Base-by-base conservation (phyloP, 2,797 vertebrate genomes). In the Helostoma temminkii region DNA sequence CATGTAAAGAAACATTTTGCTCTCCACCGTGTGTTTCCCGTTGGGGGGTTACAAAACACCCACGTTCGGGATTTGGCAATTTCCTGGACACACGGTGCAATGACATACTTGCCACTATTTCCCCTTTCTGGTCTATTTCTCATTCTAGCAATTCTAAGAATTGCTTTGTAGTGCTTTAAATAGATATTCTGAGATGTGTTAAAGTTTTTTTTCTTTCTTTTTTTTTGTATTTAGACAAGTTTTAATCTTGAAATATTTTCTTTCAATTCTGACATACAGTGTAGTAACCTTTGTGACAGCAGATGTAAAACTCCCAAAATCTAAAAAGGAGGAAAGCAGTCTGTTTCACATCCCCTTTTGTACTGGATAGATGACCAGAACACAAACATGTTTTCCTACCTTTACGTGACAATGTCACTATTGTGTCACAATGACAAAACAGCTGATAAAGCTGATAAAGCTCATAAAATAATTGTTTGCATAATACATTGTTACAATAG, bases 11-110 rank as follows among this genome's bases (percentile, higher is more conserved):
- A 54, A 53, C 22, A 34, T 63, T 80, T 75, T 59, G 58, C 57
- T 54, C 11, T 19, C 64, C 42, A 72, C 73, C 68, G 62, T 77
- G 80, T 80, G 81, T 82, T 84, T 90, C 87, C 71, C 16, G 61
- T 81, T 66, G 54, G 41, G 66, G 34, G 61, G 80, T 89, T 89
- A 76, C 85, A 70, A 81, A 86, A 92, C 62, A 10, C 62, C 54
- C 67, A 71, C 82, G 62, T 78, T 80, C 81, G 83, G 68, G 74
- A 88, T 92, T 91, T 87, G 43, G 90, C 89, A 93, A 93, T 64
- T 88, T 88, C 90, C 89, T 86, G 53, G 30, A 69, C 67, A 75
- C 12, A 34, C 36, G 71, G 58, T 9, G 34, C 54, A 52, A 69
- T 69, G 50, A 74, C 64, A 73, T 57, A 77, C 59, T 24, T 10